Percentiles rank a stretch among this genome's conserved stretches.
Evolutionary conservation across 2,113 vertebrate species (phyloP).

Genomic region (Tapirus terrestris): DNA sequence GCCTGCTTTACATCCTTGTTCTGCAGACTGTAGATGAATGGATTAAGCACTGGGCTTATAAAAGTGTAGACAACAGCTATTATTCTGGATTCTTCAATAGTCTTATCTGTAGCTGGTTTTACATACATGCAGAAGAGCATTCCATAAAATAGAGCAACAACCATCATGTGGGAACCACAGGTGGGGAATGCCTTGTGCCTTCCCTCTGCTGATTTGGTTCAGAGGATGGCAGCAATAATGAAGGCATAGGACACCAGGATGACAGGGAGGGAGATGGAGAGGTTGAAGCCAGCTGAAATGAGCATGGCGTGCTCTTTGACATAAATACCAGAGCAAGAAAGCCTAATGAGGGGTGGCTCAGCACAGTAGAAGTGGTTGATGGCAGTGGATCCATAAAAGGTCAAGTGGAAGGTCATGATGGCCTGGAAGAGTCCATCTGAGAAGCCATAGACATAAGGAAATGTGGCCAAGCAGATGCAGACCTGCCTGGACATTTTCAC

Average conservation of each 20-base stretch:
- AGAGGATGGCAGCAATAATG: conserved; percentile 48
- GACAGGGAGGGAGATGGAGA: conserved; percentile 59
- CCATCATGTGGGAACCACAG: conserved; percentile 76
- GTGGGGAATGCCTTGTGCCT: conserved; percentile 71
- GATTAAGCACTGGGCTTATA: conserved; percentile 62
- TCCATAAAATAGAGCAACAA: conserved; percentile 67
- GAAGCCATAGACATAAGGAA: conserved; percentile 70
- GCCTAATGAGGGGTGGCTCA: conserved; percentile 64
- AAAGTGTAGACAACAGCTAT: conserved; percentile 73
- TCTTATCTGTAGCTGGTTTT: conserved; percentile 63
- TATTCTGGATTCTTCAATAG: conserved; percentile 65
- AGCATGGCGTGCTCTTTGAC: conserved; percentile 70
- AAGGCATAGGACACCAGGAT: conserved; percentile 67
- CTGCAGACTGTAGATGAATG: conserved; percentile 62
- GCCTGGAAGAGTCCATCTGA: conserved; percentile 67
- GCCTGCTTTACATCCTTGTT: conserved; percentile 72
- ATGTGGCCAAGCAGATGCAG: conserved; percentile 23
- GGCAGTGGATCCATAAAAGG: conserved; percentile 66
- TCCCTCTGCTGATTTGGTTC: conserved; percentile 58
- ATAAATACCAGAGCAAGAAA: conserved; percentile 67
- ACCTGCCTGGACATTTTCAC: conserved; percentile 43
- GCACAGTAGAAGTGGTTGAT: conserved; percentile 79
- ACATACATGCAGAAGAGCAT: conserved; percentile 69
- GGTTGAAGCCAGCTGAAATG: conserved; percentile 56
- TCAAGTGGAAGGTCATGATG: conserved; percentile 70